Evolutionary conservation across 2,888 invertebrate genomes (phyloP), one percentile per base, ranked within the genome.

Genomic region (Sialis lutaria): DNA sequence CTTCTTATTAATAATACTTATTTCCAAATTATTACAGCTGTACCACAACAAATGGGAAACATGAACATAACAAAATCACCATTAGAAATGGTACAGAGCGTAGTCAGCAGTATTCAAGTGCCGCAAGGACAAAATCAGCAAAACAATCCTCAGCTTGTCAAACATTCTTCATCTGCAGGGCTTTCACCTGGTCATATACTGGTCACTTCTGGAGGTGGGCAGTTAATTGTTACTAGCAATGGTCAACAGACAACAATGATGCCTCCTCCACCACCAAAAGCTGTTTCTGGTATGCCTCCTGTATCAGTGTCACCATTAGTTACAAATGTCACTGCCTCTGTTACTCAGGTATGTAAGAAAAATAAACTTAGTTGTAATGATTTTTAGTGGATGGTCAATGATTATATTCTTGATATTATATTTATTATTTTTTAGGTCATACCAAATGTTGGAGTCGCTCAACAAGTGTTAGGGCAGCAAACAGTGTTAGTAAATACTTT

Each of bases 401-500:
- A 22, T 22, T 4, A 22, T 22, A 22, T 22, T 22, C 22, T 22
- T 22, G 2, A 22, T 22, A 4, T 22, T 22, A 22, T 22, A 22
- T 22, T 22, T 22, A 2, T 22, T 22, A 22, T 22, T 22, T 22
- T 22, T 22, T 22, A 22, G 22, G 76, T 77, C 1, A 73, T 77
- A 37, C 76, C 79, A 1, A 73, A 77, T 0, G 75, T 75, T 1
- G 74, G 72, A 0, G 72, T 73, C 2, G 72, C 75, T 1, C 79
- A 77, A 53, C 75, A 79, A 57, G 74, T 83, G 12, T 70, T 83
- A 2, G 82, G 82, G 32, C 83, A 79, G 57, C 82, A 82, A 32
- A 79, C 86, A 0, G 83, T 87, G 1, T 73, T 90, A 5, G 80
- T 90, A 1, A 89, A 89, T 58, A 78, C 87, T 0, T 65, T 88